Conservation (phyloP, 2,797 vertebrate species). For the Rousettus madagascariensis region DNA sequence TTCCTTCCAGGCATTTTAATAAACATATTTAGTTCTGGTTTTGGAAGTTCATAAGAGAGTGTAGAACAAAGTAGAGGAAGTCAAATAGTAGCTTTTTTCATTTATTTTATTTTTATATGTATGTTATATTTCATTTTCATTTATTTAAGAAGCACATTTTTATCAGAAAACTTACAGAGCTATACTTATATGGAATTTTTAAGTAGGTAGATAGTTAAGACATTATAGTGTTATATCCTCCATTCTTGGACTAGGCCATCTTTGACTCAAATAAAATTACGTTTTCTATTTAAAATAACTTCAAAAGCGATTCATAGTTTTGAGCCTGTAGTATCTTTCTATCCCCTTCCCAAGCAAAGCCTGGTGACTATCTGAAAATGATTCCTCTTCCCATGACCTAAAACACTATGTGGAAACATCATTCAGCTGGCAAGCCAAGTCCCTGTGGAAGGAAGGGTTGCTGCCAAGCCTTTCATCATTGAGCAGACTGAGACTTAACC, state of each 20-base stretch:
- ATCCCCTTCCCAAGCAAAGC: slow-evolving; percentile 65
- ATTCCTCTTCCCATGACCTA: slow-evolving; percentile 69
- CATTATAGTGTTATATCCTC: slow-evolving; percentile 60
- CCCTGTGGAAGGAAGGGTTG: slow-evolving; percentile 66
- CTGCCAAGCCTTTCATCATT: slow-evolving; percentile 59
- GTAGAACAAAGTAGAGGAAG: slow-evolving; percentile 80
- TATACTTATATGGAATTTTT: slow-evolving; percentile 69
- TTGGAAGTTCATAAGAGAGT: slow-evolving; percentile 78
- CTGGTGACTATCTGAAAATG: slow-evolving; percentile 70
- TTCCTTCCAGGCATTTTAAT: slow-evolving; percentile 78
- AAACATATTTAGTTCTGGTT: slow-evolving; percentile 74
- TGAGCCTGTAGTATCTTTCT: slow-evolving; percentile 38
- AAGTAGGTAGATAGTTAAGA: slow-evolving; percentile 69
- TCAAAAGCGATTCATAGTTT: slow-evolving; percentile 63
- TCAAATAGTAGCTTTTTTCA: slow-evolving; percentile 73
- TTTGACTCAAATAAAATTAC: slow-evolving; percentile 61
- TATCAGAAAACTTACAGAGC: slow-evolving; percentile 75
- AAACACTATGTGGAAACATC: slow-evolving; percentile 75
- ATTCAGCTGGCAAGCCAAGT: slow-evolving; percentile 62
- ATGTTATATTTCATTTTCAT: slow-evolving; percentile 77
- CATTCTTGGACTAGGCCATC: slow-evolving; percentile 61
- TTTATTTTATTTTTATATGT: slow-evolving; percentile 80
- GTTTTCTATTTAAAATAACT: slow-evolving; percentile 70
- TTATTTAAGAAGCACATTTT: slow-evolving; percentile 79
- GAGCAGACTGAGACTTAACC: slow-evolving; percentile 69